phyloP scores from a whole-genome alignment of 2,113 vertebrate species.

The Bubo bubo region DNA sequence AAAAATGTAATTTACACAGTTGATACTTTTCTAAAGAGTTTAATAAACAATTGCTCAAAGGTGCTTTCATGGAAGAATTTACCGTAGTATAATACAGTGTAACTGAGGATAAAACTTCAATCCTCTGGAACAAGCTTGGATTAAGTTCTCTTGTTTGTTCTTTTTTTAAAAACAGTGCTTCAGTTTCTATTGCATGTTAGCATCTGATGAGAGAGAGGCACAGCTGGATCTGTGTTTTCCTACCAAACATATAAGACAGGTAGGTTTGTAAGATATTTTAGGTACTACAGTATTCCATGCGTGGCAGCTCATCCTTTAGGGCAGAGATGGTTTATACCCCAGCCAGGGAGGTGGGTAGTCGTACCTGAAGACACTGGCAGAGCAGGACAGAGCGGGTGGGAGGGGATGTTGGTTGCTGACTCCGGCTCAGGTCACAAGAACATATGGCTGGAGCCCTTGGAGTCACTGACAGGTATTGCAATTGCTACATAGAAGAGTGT shows the following conservation, averaged over 20 bases:
- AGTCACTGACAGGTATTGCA: rapidly evolving
- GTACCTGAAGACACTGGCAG: background rate
- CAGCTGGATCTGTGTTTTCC: background rate
- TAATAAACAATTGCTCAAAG: background rate
- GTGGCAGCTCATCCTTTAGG: background rate
- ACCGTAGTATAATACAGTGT: background rate
- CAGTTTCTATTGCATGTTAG: rapidly evolving
- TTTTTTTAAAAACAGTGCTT: background rate
- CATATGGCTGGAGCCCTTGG: background rate
- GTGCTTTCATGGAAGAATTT: background rate
- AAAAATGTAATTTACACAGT: background rate
- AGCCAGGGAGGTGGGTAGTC: rapidly evolving
- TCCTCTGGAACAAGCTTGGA: background rate
- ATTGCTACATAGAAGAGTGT: rapidly evolving
- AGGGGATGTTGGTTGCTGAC: background rate
- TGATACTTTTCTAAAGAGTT: background rate
- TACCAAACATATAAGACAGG: background rate
- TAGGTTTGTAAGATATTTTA: background rate
- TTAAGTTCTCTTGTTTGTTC: background rate
- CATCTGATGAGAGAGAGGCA: too few relatives aligned
- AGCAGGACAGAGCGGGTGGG: background rate
- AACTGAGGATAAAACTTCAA: background rate
- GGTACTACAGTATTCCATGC: rapidly evolving
- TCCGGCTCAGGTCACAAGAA: background rate
- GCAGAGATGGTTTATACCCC: background rate